Conservation (phyloP, 2,797 vertebrate genomes). For the Crenuchus spilurus region DNA sequence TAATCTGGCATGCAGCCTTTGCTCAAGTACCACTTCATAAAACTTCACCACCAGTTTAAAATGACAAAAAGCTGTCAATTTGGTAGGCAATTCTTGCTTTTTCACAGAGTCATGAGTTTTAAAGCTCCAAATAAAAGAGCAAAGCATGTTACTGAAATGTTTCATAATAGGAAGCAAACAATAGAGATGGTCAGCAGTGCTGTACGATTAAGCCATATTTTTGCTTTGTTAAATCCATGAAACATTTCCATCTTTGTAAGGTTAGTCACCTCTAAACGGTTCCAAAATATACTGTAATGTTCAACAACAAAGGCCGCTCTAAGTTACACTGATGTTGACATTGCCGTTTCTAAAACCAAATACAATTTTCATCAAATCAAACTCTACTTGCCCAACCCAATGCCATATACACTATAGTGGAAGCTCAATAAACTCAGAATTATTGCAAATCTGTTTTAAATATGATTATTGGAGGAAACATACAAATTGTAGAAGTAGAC, state of each 20-base stretch:
- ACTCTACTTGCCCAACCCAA: constrained; percentile 1
- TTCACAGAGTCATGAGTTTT: constrained; percentile 36
- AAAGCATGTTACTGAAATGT: background rate
- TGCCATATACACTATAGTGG: background rate
- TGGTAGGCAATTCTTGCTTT: constrained; percentile 51
- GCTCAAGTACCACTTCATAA: constrained; percentile 68
- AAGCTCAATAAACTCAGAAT: constrained; percentile 21
- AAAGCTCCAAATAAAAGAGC: background rate
- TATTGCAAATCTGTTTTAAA: constrained; percentile 26
- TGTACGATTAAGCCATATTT: constrained; percentile 7
- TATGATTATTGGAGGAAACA: constrained; percentile 16
- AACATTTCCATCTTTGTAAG: constrained; percentile 16
- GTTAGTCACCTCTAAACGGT: constrained; percentile 14
- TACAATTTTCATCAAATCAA: constrained; percentile 24
- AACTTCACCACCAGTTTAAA: constrained; percentile 35
- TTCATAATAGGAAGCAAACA: constrained; percentile 27
- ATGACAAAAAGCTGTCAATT: constrained; percentile 53
- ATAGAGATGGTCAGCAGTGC: constrained; percentile 8
- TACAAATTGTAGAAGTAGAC: constrained; percentile 3
- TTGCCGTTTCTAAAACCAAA: constrained; percentile 34
- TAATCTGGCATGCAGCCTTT: constrained; percentile 60
- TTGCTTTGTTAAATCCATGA: constrained; percentile 18
- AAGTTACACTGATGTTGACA: constrained; percentile 31
- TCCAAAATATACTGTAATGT: constrained; percentile 20
- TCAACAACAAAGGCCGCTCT: background rate